Evolutionary conservation across 2,113 vertebrate species (phyloP).

Genomic region (Thymallus thymallus): DNA sequence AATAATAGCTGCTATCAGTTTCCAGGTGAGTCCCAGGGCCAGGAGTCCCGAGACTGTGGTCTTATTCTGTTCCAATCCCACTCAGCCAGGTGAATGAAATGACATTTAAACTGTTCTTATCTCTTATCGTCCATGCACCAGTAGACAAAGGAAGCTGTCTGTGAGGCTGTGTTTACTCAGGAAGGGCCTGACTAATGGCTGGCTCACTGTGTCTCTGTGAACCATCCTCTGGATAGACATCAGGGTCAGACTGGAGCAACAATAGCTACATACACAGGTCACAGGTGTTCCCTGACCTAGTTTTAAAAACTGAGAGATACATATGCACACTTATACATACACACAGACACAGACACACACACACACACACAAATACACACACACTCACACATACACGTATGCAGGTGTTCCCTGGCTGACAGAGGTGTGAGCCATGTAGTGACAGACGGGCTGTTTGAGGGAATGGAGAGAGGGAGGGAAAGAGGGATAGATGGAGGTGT

Average conservation of each 20-base stretch:
- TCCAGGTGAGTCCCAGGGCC: background rate
- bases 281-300: slow-evolving; percentile 18
- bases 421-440: slow-evolving; percentile 40
- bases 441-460: slow-evolving; percentile 61
- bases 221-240: no score
- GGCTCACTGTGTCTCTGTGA: no score
- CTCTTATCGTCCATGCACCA: no score
- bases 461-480: slow-evolving; percentile 23
- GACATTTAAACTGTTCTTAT: no score
- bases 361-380: slow-evolving; percentile 9
- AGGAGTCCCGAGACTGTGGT: background rate
- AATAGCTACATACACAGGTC: no score
- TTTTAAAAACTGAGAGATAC: slow-evolving; percentile 34
- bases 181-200: no score
- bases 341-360: background rate
- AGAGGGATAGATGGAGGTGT: slow-evolving; percentile 17
- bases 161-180: no score
- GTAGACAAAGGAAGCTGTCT: no score
- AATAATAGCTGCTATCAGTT: background rate
- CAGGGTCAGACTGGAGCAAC: no score
- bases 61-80: slow-evolving; percentile 16
- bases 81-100: background rate
- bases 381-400: background rate
- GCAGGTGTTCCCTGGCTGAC: background rate
- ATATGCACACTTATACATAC: no score